phyloP scores from a whole-genome alignment of 2,797 vertebrate species.

The Simalia tracyae region DNA sequence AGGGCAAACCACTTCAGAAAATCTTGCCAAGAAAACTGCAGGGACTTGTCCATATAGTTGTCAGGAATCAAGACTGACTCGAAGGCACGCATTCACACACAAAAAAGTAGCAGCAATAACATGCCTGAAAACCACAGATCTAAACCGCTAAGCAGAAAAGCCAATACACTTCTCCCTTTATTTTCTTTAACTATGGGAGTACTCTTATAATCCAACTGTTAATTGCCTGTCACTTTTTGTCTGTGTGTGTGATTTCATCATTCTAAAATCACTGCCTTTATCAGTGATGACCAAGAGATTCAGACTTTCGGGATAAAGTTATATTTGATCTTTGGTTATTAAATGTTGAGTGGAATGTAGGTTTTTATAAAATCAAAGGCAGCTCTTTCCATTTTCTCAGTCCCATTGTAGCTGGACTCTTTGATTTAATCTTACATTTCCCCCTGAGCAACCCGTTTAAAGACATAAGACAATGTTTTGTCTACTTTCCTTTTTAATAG shows the following conservation, averaged over 20 bases:
- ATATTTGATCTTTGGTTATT: slow-evolving; percentile 37
- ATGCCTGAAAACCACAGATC: not conserved
- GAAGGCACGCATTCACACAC: not conserved
- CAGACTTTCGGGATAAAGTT: slow-evolving; percentile 26
- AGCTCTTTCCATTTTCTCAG: slow-evolving; percentile 38
- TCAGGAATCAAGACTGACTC: not conserved
- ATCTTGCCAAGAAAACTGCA: not conserved
- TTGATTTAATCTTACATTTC: slow-evolving; percentile 41
- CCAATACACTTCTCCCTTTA: not conserved
- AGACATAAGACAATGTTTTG: slow-evolving; percentile 28
- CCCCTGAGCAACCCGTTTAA: slow-evolving; percentile 15
- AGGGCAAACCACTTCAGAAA: not conserved
- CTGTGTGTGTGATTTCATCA: not conserved
- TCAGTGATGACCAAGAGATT: slow-evolving; percentile 35
- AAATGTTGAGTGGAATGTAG: slow-evolving; percentile 28
- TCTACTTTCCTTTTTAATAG: slow-evolving; percentile 26
- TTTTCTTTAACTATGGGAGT: not conserved
- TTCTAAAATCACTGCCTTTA: slow-evolving; percentile 25
- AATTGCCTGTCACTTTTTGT: slow-evolving; percentile 28
- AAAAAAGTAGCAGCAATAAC: not conserved
- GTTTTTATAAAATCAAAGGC: slow-evolving; percentile 37
- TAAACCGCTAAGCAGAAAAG: not conserved
- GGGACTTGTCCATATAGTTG: not conserved
- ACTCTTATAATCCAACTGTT: not conserved
- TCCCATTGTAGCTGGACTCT: slow-evolving; percentile 15